A percentile compares a stretch with the other conserved stretches of the same genome.
phyloP scores from a whole-genome alignment of 2,113 vertebrate genomes.

The Penelope pileata region DNA sequence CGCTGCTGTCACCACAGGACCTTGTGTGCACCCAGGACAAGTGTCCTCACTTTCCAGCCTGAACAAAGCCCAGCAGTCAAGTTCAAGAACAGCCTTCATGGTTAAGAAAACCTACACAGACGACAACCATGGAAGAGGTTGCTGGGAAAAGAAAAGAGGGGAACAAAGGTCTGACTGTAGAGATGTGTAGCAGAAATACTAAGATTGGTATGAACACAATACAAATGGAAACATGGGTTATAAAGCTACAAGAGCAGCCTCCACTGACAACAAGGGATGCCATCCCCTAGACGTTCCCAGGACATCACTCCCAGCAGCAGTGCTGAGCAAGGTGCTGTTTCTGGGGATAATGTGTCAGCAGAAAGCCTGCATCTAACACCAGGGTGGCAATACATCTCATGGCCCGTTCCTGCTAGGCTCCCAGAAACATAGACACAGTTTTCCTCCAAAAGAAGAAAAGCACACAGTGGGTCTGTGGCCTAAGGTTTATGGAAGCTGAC shows the following conservation, averaged over 20 bases:
- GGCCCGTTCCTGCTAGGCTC: not conserved
- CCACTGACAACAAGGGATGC: not conserved
- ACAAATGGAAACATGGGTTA: not conserved
- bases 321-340: not conserved
- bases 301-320: not conserved
- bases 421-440: not conserved
- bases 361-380: not conserved
- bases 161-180: not conserved
- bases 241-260: not conserved
- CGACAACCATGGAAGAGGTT: not conserved
- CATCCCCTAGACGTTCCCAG: not conserved
- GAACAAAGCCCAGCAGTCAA: fast-evolving
- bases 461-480: not conserved
- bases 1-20: fast-evolving
- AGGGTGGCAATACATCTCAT: not conserved
- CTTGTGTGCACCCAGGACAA: not conserved
- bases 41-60: not conserved
- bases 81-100: not conserved
- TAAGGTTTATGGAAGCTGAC: not conserved
- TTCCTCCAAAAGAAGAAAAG: not conserved
- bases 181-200: not conserved
- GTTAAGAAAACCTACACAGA: not conserved
- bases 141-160: not conserved
- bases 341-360: not conserved
- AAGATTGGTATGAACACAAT: not conserved